Conservation (phyloP, 1,140 invertebrate species). For the Drosophila pseudoananassae region DNA sequence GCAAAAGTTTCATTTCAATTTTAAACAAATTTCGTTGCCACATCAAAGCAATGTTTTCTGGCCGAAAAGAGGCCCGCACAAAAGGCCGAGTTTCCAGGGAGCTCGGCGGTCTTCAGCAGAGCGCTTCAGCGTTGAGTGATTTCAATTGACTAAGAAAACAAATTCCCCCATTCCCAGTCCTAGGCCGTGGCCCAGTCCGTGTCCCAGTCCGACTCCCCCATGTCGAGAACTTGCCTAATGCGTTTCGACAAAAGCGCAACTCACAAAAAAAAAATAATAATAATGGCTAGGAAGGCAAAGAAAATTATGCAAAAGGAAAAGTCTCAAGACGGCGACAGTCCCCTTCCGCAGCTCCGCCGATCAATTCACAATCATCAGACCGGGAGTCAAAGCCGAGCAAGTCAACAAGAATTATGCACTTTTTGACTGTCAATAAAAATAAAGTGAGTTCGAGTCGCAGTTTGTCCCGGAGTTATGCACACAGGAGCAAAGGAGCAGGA, state of each 20-base stretch:
- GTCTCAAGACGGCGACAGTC: conserved; percentile 58
- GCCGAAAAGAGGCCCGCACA: conserved; percentile 59
- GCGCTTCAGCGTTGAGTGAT: conserved; percentile 69
- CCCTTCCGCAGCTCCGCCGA: neutral
- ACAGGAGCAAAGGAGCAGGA: conserved; percentile 31
- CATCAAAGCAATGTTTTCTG: conserved; percentile 63
- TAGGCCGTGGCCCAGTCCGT: neutral
- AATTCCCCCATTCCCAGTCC: conserved; percentile 47
- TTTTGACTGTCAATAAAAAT: conserved; percentile 81
- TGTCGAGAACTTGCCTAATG: conserved; percentile 57
- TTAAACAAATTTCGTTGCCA: conserved; percentile 67
- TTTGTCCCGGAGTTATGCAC: conserved; percentile 36
- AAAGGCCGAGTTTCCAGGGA: conserved; percentile 34
- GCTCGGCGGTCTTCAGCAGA: conserved; percentile 11
- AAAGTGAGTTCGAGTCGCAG: conserved; percentile 73
- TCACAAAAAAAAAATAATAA: conserved; percentile 31
- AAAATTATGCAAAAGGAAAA: conserved; percentile 62
- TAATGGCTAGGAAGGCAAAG: conserved; percentile 16
- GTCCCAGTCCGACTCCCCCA: conserved; percentile 1
- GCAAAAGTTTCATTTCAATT: conserved; percentile 61
- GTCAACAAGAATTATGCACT: conserved; percentile 82
- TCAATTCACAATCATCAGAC: conserved; percentile 28
- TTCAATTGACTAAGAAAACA: conserved; percentile 83
- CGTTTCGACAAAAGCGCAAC: conserved; percentile 75
- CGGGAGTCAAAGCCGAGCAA: conserved; percentile 54